Evolutionary conservation across 2,888 invertebrate species (phyloP), one percentile per base, ranked within the genome.

Genomic region (Dioctria linearis): DNA sequence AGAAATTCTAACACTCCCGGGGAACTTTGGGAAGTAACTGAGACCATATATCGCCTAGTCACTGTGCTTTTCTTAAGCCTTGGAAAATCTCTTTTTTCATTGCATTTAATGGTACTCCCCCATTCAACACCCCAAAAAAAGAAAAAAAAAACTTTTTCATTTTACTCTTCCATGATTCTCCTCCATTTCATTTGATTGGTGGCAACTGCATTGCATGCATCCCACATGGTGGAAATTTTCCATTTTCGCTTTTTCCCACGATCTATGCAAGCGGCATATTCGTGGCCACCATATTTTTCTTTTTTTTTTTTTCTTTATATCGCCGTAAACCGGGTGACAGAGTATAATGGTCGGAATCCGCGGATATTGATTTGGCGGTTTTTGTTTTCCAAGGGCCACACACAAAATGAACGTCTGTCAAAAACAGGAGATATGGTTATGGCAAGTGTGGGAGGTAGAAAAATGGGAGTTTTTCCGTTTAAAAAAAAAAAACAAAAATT

Each of bases 301-400:
- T 57, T 13, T 57, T 42, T 5, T 49, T 46, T 67, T 49, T 13
- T 67, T 67, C 46, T 43, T 37, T 66, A n/a, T 43, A 67, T 65
- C 49, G 43, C 59, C 43, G 39, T 37, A 49, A 49, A 76, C 25
- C 76, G 63, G 42, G 63, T 76, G 76, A 63, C 63, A 49, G 76
- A 63, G 46, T 63, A 76, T 76, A 76, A 76, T 76, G 76, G 63
- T 76, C 63, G 63, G 76, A 63, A 63, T 63, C 63, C 61, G 76
- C 76, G 76, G 76, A 76, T 76, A 76, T 76, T 76, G 76, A 76
- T 76, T 76, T 76, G 76, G 76, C 43, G 76, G 76, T 76, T 76
- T 76, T 63, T 61, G 61, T 76, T 76, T 63, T 76, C 63, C 76
- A 57, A 73, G 57, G 73, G 59, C 59, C 73, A 37, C 73, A 59